Base-by-base conservation (phyloP, 1,140 invertebrate species). In the Palaemon carinicauda region DNA sequence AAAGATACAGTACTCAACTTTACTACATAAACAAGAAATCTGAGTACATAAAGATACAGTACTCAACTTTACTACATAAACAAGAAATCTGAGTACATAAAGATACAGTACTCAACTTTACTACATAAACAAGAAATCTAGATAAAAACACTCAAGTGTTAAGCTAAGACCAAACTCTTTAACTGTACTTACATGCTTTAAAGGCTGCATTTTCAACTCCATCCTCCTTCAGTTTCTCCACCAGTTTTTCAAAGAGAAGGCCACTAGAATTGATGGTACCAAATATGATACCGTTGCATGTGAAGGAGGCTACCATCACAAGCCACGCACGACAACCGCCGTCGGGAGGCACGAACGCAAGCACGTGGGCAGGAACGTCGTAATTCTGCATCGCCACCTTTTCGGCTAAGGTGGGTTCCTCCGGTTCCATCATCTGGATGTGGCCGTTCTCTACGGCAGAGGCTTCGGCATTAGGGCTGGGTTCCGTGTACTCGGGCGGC, bases 181-280 rank as follows among this genome's bases (percentile, higher is more conserved):
- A 1, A 41, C 5, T 78, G 74, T 80, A 92, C 91, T 91, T 90
- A 91, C 91, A 91, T 14, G 90, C 95, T 93, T 96, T 96, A 79
- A 94, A 94, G 17, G 95, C 94, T 2, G 95, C 93, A 88, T 96
- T 95, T 9, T 92, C 91, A 33, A 95, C 94, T 3, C 94, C 94
- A 56, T 93, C 92, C 1, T 92, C 91, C 80, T 92, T 91, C 60
- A 97, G 92, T 81, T 94, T 93, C 19, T 94, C 93, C 89, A 94
- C 92, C 53, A 98, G 93, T 65, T 95, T 92, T 3, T 93, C 92
- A 91, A 96, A 96, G 71, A 98, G 93, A 12, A 97, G 94, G 56
- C 96, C 96, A 90, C 96, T 97, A 0, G 95, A 95, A 92, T 98
- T 98, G 90, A 98, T 97, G 54, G 97, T 94, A 24, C 97, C 96